These are phyloP conservation scores for Brotula barbata DNA, from an alignment of 2,797 vertebrate genomes.

Conservation along the genomic window DNA sequence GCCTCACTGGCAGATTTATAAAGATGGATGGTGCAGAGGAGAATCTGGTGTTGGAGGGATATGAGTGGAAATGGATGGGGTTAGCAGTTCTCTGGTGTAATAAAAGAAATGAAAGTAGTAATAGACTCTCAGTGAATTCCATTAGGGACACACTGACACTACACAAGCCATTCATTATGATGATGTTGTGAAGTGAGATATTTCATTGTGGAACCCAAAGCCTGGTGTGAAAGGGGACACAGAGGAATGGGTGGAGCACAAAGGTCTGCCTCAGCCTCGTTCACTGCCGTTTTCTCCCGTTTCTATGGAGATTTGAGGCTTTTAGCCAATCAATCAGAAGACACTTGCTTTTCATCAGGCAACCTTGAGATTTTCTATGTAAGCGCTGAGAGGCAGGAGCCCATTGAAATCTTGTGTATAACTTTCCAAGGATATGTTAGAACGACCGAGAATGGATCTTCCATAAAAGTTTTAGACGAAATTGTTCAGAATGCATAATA, in stretches of 20 bases:
- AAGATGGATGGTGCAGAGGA: constrained; percentile 74
- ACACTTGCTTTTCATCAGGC: constrained; percentile 70
- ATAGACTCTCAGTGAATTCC: constrained; percentile 81
- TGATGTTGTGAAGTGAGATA: constrained; percentile 73
- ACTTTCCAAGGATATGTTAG: constrained; percentile 47
- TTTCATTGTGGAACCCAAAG: constrained; percentile 72
- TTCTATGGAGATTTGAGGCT: constrained; percentile 78
- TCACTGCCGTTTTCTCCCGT: constrained; percentile 66
- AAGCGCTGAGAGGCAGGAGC: constrained; percentile 50
- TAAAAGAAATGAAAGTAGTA: constrained; percentile 82
- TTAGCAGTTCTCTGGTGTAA: constrained; percentile 73
- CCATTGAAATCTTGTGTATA: constrained; percentile 57
- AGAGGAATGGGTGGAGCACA: constrained; percentile 69
- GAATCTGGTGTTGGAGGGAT: constrained; percentile 69
- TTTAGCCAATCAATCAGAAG: constrained; percentile 74
- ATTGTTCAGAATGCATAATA: constrained; percentile 37
- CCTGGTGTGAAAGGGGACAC: constrained; percentile 69
- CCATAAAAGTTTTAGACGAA: constrained; percentile 44
- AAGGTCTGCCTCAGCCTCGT: constrained; percentile 63
- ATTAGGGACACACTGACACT: constrained; percentile 78
- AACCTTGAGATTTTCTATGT: constrained; percentile 74
- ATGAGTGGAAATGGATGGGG: constrained; percentile 75
- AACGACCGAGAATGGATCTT: constrained; percentile 51
- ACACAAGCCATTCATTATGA: constrained; percentile 79
- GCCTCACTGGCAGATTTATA: constrained; percentile 71